Evolutionary conservation across 2,113 vertebrate species (phyloP), one percentile per base, ranked within the genome.

Genomic region (Etheostoma spectabile): DNA sequence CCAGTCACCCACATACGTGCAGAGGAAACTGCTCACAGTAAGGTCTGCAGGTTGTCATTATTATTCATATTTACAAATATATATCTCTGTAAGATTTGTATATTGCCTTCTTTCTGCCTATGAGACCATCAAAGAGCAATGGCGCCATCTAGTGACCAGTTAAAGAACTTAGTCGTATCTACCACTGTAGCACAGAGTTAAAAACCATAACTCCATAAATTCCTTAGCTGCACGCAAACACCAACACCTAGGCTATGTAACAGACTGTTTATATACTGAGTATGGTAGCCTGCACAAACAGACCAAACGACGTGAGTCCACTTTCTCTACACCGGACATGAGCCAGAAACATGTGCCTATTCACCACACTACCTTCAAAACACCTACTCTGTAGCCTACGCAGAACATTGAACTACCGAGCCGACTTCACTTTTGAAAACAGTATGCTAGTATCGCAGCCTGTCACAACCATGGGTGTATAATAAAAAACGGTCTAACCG

Each of bases 401-500:
- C 18, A 12, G 0, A 68, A 16, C 18, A 55, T 21, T 2, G 12
- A 33, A n/a, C 49, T 4, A 18, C 15, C 56, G 6, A 33, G 53
- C 51, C 14, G 30, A 14, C 4, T 13, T 51, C 13, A 10, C 3
- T 45, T 35, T 21, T 6, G 0, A 22, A n/a, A 14, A 6, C 30
- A 48, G 35, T 19, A 22, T 13, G 35, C 16, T 2, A 0, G 46
- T 11, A 38, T 38, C 38, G 38, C 38, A 38, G 38, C 38, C 8
- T 38, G 38, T 38, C 38, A 38, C 38, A 38, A 8, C 38, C 38
- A 38, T 10, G 38, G 10, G 11, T 42, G 38, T 11, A 42, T 42
- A 42, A 42, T 42, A 42, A 42, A 42, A 27, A 11, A 10, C 38
- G 38, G 38, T 69, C 91, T 93, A 94, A 99, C 97, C 97, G 96